phyloP scores from a whole-genome alignment of 2,797 vertebrate genomes.

The Antrozous pallidus region DNA sequence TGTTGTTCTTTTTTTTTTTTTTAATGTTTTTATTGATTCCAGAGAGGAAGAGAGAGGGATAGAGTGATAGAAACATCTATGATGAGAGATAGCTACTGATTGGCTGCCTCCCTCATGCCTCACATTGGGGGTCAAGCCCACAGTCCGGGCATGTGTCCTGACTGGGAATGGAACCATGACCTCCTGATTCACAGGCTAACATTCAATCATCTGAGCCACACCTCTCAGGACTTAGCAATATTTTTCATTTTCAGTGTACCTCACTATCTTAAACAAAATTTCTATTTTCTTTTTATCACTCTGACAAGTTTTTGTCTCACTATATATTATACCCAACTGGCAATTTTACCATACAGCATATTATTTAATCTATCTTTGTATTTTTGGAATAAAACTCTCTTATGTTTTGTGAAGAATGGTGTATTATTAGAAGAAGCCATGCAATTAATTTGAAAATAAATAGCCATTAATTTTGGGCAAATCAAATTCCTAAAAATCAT shows the following conservation, averaged over 20 bases:
- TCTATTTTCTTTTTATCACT: not conserved
- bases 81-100: no score
- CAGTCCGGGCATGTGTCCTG: no score
- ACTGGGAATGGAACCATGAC: no score
- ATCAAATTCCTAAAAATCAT: slow-evolving; percentile 14
- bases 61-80: no score
- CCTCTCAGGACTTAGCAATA: not conserved
- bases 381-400: slow-evolving; percentile 5
- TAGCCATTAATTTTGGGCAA: not conserved
- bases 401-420: not conserved
- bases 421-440: slow-evolving; percentile 35
- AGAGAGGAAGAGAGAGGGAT: no score
- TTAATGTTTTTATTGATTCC: no score
- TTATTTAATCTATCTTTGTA: not conserved
- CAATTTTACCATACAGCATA: not conserved
- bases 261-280: not conserved
- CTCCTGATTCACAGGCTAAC: no score
- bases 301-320: not conserved
- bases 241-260: not conserved
- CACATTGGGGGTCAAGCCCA: no score
- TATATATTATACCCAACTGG: not conserved
- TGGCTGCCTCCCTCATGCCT: no score
- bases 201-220: no score
- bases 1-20: not conserved
- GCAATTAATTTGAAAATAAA: not conserved